These are phyloP conservation scores for human (Homo sapiens) DNA, from an alignment of 2,113 vertebrate species.

Conservation along the genomic window GRCh38 chr20:42161501-42162000, in stretches of 20 bases:
- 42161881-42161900: not conserved
- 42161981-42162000: accelerated
- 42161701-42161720: not conserved
- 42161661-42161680: not conserved
- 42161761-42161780: not conserved
- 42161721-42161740: not conserved
- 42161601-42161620: not conserved
- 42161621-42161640: not conserved
- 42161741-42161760: not conserved
- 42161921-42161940: not conserved
- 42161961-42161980: not conserved
- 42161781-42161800: not conserved
- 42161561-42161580: slow-evolving; percentile 65
- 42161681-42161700: not conserved
- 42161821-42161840: not conserved
- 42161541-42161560: slow-evolving; percentile 81
- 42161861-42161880: not conserved
- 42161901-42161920: not conserved
- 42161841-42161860: not conserved
- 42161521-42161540: slow-evolving; percentile 94
- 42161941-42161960: not conserved
- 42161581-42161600: not conserved
- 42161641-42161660: not conserved
- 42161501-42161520: slow-evolving; percentile 93
- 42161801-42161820: not conserved